Conservation (phyloP, 92 coral and sea anemone species). For the Phymanthus crucifer region DNA sequence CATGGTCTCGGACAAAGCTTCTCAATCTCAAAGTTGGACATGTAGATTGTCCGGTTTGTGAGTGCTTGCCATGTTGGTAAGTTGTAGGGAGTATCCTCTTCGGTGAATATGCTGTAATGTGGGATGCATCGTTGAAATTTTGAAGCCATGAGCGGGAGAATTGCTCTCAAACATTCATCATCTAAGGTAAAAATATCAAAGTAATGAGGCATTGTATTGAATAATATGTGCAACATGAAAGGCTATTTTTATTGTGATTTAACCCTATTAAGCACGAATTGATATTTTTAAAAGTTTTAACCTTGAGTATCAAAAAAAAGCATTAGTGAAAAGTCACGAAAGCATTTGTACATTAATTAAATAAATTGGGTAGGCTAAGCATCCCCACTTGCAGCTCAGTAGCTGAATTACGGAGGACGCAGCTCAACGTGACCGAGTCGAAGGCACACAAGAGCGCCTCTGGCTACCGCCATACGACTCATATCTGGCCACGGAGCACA, state of each 20-base stretch:
- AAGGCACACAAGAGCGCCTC: no score
- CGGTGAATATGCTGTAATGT: slow-evolving; percentile 35
- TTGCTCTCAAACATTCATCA: background rate
- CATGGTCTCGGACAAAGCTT: slow-evolving; percentile 80
- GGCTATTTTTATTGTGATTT: background rate
- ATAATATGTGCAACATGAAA: background rate
- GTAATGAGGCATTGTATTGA: background rate
- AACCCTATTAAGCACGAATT: no score
- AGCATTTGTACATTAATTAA: no score
- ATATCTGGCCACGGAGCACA: no score
- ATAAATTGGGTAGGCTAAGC: no score
- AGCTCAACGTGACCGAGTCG: no score
- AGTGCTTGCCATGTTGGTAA: slow-evolving; percentile 58
- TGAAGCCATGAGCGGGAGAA: slow-evolving; percentile 8
- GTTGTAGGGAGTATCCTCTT: slow-evolving; percentile 67
- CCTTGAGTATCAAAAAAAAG: no score
- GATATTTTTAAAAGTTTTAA: no score
- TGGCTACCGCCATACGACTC: no score
- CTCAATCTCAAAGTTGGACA: slow-evolving; percentile 34
- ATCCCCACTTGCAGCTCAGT: no score
- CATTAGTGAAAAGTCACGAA: no score
- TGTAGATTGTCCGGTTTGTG: slow-evolving; percentile 23
- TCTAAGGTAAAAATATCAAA: background rate
- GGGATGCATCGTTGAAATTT: slow-evolving; percentile 62
- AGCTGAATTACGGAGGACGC: no score